phyloP scores from a whole-genome alignment of 2,888 invertebrate genomes.

The Synanthedon formicaeformis region DNA sequence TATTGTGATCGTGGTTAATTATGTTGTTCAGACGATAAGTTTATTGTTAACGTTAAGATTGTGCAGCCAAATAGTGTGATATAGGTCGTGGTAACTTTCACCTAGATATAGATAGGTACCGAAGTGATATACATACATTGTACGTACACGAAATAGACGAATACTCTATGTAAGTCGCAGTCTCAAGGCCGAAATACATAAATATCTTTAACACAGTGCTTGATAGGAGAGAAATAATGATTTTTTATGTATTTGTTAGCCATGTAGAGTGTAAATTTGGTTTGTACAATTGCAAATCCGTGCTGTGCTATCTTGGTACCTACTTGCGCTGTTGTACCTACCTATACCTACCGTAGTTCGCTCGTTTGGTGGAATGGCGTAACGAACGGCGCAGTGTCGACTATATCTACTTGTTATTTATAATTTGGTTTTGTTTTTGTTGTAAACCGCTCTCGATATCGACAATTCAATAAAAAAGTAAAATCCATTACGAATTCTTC shows the following conservation, averaged over 20 bases:
- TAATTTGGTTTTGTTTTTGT: neutral
- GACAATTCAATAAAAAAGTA: no score
- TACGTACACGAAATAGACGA: constrained; percentile 37
- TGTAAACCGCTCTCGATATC: no score
- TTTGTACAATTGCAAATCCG: neutral
- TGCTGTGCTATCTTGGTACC: neutral
- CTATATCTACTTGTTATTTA: neutral
- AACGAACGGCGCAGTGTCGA: neutral
- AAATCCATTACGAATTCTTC: no score
- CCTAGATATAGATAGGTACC: constrained; percentile 63
- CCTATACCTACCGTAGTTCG: neutral
- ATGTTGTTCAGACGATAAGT: neutral
- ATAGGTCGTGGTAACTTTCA: constrained; percentile 68
- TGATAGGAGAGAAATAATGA: no score
- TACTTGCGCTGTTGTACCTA: neutral
- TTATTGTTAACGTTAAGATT: constrained; percentile 7
- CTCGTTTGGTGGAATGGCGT: neutral
- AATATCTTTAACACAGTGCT: constrained; percentile 27
- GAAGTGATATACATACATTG: constrained; percentile 20
- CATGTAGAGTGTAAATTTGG: neutral
- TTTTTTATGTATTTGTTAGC: no score
- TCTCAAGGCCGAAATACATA: constrained; percentile 69
- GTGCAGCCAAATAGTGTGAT: constrained; percentile 24
- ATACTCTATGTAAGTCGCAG: constrained; percentile 60
- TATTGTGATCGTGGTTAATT: constrained; percentile 21